Evolutionary conservation across 2,113 vertebrate genomes (phyloP), one percentile per base, ranked within the genome.

Genomic region (Benitochromis conjunctus): DNA sequence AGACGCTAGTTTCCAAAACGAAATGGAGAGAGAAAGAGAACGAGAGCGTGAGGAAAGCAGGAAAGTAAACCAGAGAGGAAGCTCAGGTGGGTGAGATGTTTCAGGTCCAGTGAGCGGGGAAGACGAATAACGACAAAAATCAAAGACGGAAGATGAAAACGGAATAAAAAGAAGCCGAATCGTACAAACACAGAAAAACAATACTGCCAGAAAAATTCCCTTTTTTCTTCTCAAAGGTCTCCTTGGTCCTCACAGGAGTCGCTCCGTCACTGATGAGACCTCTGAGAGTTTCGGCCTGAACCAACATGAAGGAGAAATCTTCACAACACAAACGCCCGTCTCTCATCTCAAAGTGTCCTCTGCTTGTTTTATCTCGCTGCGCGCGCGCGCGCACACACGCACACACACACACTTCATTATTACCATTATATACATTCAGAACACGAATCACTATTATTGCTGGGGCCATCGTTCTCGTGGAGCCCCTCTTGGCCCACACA

Each of bases 161-260:
- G 77, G 13, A 69, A 87, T 83, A 91, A 86, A 85, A 90, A 90
- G 36, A 84, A 19, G 54, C 36, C 10, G 48, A 58, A 26, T 83
- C 60, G 80, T 81, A 74, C 89, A 29, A 78, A 74, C 76, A 82
- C 29, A 86, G 7, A 53, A 60, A 85, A 82, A 87, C 10, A 88
- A 92, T 88, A 89, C 86, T 89, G 87, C 76, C 82, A 87, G 78
- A 83, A 78, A 66, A 74, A 57, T 94, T 96, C 91, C 93, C 92
- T 94, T 95, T 92, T 83, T 74, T 2, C 74, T 88, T 91, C 36
- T 77, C 14, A 29, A 64, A 84, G 36, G 82, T 91, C 81, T 26
- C 82, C 46, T 95, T 95, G 95, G 95, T 96, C 94, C 94, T 90
- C 26, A 3, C 21, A 7, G 18, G 71, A 53, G 71, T 29, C 16